phyloP scores from a whole-genome alignment of 2,888 invertebrate species.

The Chrysolina oricalcia region DNA sequence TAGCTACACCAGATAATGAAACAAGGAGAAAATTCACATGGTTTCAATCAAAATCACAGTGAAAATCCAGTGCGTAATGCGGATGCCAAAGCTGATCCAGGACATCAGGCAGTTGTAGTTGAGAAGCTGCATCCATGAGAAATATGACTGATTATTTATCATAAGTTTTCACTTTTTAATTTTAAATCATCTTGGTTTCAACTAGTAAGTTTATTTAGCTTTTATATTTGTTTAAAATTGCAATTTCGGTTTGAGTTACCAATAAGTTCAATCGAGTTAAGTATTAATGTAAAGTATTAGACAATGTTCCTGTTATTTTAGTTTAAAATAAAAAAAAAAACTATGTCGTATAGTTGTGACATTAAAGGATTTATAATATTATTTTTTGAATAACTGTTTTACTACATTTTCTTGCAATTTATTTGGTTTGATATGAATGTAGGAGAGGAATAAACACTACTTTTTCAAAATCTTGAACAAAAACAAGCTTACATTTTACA shows the following conservation, averaged over 20 bases:
- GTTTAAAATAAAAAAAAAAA: not conserved
- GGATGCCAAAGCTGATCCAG: not conserved
- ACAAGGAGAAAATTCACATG: too few species aligned
- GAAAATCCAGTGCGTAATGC: too few species aligned
- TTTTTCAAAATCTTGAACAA: constrained; percentile 19
- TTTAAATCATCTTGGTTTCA: not conserved
- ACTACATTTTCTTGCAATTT: not conserved
- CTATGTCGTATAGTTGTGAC: not conserved
- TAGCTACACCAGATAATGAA: too few species aligned
- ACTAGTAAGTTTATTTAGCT: not conserved
- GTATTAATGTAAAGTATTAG: not conserved
- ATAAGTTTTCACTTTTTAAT: not conserved
- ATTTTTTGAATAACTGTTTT: not conserved
- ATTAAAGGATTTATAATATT: not conserved
- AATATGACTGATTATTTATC: not conserved
- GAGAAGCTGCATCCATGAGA: not conserved
- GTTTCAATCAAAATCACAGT: too few species aligned
- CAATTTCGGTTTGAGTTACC: not conserved
- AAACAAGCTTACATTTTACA: constrained; percentile 50
- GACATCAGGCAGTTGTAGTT: not conserved
- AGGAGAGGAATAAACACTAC: not conserved
- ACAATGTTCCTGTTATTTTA: not conserved
- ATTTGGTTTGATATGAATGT: not conserved
- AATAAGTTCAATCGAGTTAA: not conserved
- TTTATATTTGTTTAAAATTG: not conserved